Base-by-base conservation (phyloP, 2,888 invertebrate genomes). In the Leptinotarsa juncta region DNA sequence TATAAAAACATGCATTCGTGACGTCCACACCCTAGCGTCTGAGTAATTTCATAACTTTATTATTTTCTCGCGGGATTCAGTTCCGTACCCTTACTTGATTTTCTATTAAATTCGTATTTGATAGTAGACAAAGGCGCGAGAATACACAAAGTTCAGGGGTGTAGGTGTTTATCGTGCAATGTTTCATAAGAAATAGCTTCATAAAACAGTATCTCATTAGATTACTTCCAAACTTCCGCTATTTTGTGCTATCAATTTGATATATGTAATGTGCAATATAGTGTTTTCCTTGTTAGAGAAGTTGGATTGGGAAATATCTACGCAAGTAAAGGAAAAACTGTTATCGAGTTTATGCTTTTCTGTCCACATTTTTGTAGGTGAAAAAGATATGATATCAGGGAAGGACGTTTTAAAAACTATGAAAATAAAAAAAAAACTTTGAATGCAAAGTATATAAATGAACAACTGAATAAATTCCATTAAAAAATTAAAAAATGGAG, bases 171-270 rank as follows among this genome's bases (percentile, higher is more conserved):
- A 62, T 62, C 42, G 62, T 16, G n/a, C 62, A 62, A 62, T 62
- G 62, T 62, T 62, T 62, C 62, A 62, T 62, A 7, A 3, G n/a
- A n/a, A 62, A 62, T 62, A 62, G 62, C 32, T 62, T 62, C 62
- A 62, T 42, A 62, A 62, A 62, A 26, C 32, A 62, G 62, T 62
- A 32, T 62, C 62, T 42, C 62, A 62, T 62, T 62, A 32, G 62
- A 62, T 62, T 32, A 62, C 32, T 62, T 62, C 62, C 42, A 1
- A 62, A 62, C 62, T 62, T 62, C 18, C 62, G 62, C 42, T 42
- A 62, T 62, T 42, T 62, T 62, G 32, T 42, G 32, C 32, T 7
- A 62, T 62, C 62, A 62, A 62, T 32, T 42, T 62, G 62, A 62
- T 62, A 62, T 62, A 62, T 62, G 32, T 32, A n/a, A 42, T 42